phyloP scores from a whole-genome alignment of 1,140 invertebrate genomes.

The Penaeus chinensis region DNA sequence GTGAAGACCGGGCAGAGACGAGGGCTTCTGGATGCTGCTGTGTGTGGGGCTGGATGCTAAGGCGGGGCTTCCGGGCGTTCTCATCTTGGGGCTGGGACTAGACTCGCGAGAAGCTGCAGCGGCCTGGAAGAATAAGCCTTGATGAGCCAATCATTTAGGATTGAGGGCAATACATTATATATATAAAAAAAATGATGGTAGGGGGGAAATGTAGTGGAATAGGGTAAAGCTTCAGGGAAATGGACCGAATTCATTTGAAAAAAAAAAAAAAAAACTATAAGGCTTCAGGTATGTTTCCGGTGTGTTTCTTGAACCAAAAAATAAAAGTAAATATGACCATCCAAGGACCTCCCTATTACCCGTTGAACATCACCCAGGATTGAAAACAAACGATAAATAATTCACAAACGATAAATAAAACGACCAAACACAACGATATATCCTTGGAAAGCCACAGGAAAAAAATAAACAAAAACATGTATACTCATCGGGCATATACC shows the following conservation, averaged over 20 bases:
- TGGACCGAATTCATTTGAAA: too few relatives aligned
- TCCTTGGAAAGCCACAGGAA: background rate
- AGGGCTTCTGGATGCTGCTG: conserved; percentile 48
- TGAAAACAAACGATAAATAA: too few relatives aligned
- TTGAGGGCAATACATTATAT: background rate
- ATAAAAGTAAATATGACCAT: too few relatives aligned
- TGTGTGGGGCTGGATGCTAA: conserved; percentile 28
- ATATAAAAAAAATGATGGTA: background rate
- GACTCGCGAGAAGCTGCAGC: conserved; percentile 40
- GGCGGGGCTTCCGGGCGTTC: conserved; percentile 54
- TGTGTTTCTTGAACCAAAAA: too few relatives aligned
- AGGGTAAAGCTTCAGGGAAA: too few relatives aligned
- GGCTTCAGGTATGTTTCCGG: too few relatives aligned
- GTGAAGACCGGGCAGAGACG: conserved; percentile 48
- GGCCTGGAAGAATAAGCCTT: background rate
- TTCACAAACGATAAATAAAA: too few relatives aligned
- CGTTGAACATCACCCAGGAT: too few relatives aligned
- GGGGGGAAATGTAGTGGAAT: too few relatives aligned
- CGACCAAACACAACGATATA: too few relatives aligned
- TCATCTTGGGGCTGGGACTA: conserved; percentile 54
- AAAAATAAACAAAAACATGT: conserved; percentile 11
- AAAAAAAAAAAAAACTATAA: too few relatives aligned
- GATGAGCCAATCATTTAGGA: background rate
- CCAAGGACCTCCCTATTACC: too few relatives aligned
- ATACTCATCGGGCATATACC: conserved; percentile 24